Conservation (phyloP, 92 coral and sea anemone species). For the Porites divaricata region DNA sequence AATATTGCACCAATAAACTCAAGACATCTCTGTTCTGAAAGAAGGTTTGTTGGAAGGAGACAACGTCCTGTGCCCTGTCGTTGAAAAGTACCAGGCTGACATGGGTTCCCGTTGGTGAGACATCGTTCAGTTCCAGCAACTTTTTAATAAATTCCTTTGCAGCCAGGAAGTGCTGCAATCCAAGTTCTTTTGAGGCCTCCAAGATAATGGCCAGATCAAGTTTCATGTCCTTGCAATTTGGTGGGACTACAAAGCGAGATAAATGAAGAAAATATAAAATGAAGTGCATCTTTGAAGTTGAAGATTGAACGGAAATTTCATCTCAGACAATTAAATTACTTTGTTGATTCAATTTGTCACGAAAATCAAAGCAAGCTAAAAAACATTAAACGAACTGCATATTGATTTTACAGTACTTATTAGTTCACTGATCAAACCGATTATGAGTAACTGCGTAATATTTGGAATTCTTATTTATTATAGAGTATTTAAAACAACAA, state of each 20-base stretch:
- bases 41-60: neutral
- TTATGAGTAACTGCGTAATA: no score
- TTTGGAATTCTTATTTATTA: no score
- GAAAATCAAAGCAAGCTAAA: no score
- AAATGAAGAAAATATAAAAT: neutral
- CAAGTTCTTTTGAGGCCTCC: neutral
- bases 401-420: no score
- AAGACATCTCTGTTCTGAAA: neutral
- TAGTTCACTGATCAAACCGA: no score
- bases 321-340: no score
- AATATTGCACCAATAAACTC: neutral
- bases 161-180: constrained; percentile 1
- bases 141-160: neutral
- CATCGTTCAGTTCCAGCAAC: neutral
- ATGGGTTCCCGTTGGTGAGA: neutral
- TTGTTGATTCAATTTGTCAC: no score
- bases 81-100: constrained; percentile 9
- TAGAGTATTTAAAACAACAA: no score
- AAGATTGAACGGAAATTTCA: no score
- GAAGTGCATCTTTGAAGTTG: no score
- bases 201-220: constrained; percentile 10
- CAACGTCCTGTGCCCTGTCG: neutral
- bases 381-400: no score
- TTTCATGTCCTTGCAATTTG: neutral
- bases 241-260: neutral